Base-by-base conservation (phyloP, 2,888 invertebrate genomes). In the Malthinus flaveolus region DNA sequence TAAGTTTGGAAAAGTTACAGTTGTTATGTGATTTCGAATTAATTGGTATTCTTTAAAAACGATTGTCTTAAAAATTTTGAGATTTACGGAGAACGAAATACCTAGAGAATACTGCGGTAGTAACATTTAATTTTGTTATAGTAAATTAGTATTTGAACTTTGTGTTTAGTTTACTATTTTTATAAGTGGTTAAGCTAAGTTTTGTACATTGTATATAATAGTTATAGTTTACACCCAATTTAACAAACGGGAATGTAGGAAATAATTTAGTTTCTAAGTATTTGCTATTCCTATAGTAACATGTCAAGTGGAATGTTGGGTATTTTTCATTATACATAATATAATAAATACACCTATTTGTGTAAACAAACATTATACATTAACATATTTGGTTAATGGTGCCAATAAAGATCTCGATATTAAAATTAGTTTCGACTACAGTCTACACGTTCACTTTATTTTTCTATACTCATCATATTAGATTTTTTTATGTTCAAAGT, bases 151-250 rank as follows among this genome's bases (percentile, higher is more conserved):
- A 54, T 56, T 61, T 57, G 59, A 64, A 61, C 52, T 56, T 37
- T 50, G 62, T 66, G 65, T 66, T 65, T 74, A 76, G 74, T 69
- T 69, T 76, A 75, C 75, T 75, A 75, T 75, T 76, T 76, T 75
- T 76, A 75, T 76, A 74, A 73, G 70, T 71, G 69, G 68, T 69
- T 71, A 76, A 42, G 13, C 23, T 71, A 77, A 74, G 73, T 79
- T 78, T 78, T 78, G 78, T 78, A 78, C 77, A 78, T 78, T 79
- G 76, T 78, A 75, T 74, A 77, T 71, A 73, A 71, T 59, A 59
- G 59, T 53, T 50, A 59, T 59, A 23, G 23, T 23, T 23, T 23
- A 23, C 23, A 42, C 13, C 48, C 55, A 45, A 54, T 53, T 13
- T 49, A 61, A 53, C 23, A 49, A 23, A 56, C 44, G 23, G 35